These are phyloP conservation scores for Anser brachyrhynchus DNA, from an alignment of 2,113 vertebrate genomes.

Conservation along the genomic window DNA sequence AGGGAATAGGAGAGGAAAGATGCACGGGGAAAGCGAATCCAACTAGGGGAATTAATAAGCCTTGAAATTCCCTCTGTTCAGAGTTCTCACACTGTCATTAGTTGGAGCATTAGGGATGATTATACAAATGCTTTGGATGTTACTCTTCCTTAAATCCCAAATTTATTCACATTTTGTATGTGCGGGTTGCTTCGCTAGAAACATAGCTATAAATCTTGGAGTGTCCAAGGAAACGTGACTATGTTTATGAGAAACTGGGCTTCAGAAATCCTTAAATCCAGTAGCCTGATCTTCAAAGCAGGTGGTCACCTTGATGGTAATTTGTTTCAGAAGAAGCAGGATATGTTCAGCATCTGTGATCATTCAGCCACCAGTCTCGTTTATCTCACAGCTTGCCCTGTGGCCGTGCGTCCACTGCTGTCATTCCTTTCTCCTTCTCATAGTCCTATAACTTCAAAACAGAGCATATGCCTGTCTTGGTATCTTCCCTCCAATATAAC, in stretches of 20 bases:
- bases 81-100: conserved; percentile 74
- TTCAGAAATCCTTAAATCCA: neutral
- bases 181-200: conserved; percentile 49
- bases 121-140: conserved; percentile 71
- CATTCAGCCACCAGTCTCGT: neutral
- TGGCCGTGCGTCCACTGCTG: neutral
- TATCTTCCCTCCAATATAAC: neutral
- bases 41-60: conserved; percentile 80
- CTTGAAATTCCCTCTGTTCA: conserved; percentile 80
- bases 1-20: conserved; percentile 75
- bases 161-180: conserved; percentile 58
- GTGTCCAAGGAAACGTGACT: neutral
- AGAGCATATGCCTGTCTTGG: neutral
- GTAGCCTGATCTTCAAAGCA: neutral
- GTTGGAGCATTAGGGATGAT: conserved; percentile 63
- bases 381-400: neutral
- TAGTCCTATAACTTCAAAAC: neutral
- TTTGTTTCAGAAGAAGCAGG: neutral
- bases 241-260: neutral
- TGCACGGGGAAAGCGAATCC: conserved; percentile 67
- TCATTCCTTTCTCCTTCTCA: neutral
- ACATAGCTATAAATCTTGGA: neutral
- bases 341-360: neutral
- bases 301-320: neutral
- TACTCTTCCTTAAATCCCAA: conserved; percentile 71